Evolutionary conservation across 2,797 vertebrate species (phyloP), one percentile per base, ranked within the genome.

Genomic region (Cirrhinus molitorella): DNA sequence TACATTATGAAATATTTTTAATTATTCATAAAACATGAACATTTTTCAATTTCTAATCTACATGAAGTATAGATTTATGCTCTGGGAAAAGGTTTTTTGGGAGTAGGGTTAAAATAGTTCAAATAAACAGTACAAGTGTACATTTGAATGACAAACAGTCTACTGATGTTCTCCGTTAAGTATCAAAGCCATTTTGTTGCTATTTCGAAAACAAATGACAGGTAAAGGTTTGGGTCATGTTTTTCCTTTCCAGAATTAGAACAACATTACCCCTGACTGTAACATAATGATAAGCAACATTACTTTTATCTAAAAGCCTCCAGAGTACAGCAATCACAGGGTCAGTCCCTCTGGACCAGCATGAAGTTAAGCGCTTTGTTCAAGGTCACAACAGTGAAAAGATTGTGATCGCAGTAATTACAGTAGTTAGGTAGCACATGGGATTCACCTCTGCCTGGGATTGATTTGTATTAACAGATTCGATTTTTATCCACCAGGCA

Each of bases 341-440:
- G 67, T 72, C 55, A 81, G 17, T 80, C 49, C 49, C 78, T 68
- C 49, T 19, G 65, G 31, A 67, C 77, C 16, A 43, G 25, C 34
- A 68, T 3, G 16, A 68, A 25, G 65, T 55, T 61, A 31, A 61
- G 40, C 16, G 68, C 40, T 47, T 61, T 61, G 37, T 45, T 61
- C 67, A 81, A 81, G 43, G 55, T 71, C 79, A 81, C 68, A 75
- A 66, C 51, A 53, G 31, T 55, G 71, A 31, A 37, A 75, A 47
- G 28, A 75, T 82, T 67, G 47, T 75, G 31, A 82, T 82, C 31
- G 34, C 10, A 75, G 43, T 82, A 75, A 74, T 75, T 66, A 81
- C 28, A 65, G 71, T 75, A 66, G 57, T 63, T 74, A 59, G 28
- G 57, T 65, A 63, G 57, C 28, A 6, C 28, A 55, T 74, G 28